These are phyloP conservation scores for Hydropsyche tenuis DNA, from an alignment of 1,140 invertebrate genomes.

Conservation along the genomic window DNA sequence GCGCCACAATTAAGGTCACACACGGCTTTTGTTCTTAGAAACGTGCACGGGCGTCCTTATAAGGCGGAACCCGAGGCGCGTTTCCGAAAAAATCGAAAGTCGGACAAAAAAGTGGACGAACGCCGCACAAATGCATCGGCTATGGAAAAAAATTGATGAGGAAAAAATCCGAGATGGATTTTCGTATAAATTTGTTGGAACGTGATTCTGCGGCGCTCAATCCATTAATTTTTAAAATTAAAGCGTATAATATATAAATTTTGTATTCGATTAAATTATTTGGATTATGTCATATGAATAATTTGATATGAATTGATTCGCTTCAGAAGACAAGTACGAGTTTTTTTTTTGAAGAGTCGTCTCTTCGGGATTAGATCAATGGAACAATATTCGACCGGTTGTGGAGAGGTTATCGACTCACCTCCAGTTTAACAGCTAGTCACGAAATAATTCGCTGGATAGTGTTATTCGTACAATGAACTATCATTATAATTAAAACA, in stretches of 20 bases:
- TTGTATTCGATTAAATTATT: background rate
- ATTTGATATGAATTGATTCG: no score
- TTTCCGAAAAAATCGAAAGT: conserved; percentile 3
- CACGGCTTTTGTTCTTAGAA: background rate
- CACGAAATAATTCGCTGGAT: background rate
- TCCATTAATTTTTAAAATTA: no score
- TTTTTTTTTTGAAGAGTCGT: no score
- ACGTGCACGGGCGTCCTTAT: background rate
- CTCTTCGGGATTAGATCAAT: conserved; percentile 20
- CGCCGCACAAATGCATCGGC: no score
- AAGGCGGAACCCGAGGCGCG: no score
- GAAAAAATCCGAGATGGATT: no score
- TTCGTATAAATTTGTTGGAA: no score
- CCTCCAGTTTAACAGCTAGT: conserved; percentile 23
- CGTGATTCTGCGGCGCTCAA: no score
- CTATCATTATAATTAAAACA: background rate
- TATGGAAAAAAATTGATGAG: no score
- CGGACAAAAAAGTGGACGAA: background rate
- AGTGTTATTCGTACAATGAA: background rate
- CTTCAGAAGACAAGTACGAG: no score
- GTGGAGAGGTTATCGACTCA: conserved; percentile 19
- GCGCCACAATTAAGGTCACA: conserved; percentile 1
- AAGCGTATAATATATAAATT: background rate
- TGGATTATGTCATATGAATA: background rate
- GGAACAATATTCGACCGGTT: conserved; percentile 25